Base-by-base conservation (phyloP, 1,140 invertebrate species). In the Lysiphlebus fabarum region DNA sequence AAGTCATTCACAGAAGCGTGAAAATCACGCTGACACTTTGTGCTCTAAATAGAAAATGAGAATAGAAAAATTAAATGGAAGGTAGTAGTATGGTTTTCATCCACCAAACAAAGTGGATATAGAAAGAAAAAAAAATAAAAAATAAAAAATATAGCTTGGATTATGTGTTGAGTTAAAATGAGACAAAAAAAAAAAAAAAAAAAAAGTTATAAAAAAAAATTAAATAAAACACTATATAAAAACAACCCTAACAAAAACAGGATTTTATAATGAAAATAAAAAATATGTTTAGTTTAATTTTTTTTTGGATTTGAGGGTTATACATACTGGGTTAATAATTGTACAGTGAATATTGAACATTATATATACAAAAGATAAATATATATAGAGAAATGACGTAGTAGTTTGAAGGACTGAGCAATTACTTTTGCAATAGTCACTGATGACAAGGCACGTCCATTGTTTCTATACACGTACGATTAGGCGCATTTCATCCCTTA, bases 401-500 rank as follows among this genome's bases (percentile, higher is more conserved):
- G 17, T 26, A 26, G 17, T 1, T 26, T 26, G 49, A 38, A 53
- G 50, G 49, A 53, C 41, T 65, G 61, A 69, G 70, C 68, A 75
- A 77, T 77, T 77, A 77, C 75, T 74, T 74, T 68, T 64, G 70
- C 67, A 72, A 76, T 73, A 76, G 70, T 73, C 67, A 62, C 47
- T 58, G 71, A 71, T 70, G 71, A 74, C 71, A 67, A 68, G 58
- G 69, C 68, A 63, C 63, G 63, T 71, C 67, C 71, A 76, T 77
- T 77, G 76, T 79, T 72, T 70, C 62, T 58, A 51, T 51, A 68
- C n/a, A n/a, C 65, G 65, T 71, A 66, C 69, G 68, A 78, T 77
- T 76, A 75, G 70, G 67, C 69, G 63, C 67, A 10, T 37, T 50
- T 36, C 45, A 57, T n/a, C 57, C 62, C 58, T 59, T 63, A 63